phyloP scores from a whole-genome alignment of 2,113 vertebrate genomes.

The Austrofundulus limnaeus region DNA sequence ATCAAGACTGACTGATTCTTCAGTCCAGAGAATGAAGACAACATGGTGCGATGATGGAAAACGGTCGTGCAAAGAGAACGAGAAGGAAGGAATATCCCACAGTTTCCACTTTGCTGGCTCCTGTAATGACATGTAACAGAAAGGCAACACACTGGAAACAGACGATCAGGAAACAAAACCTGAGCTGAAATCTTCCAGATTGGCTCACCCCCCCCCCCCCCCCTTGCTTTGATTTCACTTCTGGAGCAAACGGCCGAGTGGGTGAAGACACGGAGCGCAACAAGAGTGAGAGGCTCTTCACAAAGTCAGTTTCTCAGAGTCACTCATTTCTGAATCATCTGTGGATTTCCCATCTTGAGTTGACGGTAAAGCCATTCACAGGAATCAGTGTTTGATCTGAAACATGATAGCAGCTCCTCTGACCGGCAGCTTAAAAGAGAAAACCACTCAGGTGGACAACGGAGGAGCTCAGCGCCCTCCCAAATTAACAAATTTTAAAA shows the following conservation, averaged over 20 bases:
- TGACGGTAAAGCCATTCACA: slow-evolving; percentile 62
- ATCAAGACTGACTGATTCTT: slow-evolving; percentile 53
- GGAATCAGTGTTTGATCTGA: slow-evolving; percentile 24
- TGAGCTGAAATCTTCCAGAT: slow-evolving; percentile 26
- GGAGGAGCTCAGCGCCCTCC: not conserved
- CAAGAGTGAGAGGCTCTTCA: slow-evolving; percentile 35
- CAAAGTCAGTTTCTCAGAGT: slow-evolving; percentile 54
- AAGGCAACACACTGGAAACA: slow-evolving; percentile 34
- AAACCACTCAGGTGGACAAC: slow-evolving; percentile 1
- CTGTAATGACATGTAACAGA: slow-evolving; percentile 43
- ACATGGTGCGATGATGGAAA: slow-evolving; percentile 67
- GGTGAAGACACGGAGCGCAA: slow-evolving; percentile 25
- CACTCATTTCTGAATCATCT: slow-evolving; percentile 64
- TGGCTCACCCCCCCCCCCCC: too few relatives aligned
- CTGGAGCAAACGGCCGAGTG: slow-evolving; percentile 11
- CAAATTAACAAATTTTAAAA: not conserved
- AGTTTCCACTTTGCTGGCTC: slow-evolving; percentile 69
- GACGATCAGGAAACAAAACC: slow-evolving; percentile 42
- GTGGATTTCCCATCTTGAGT: slow-evolving; percentile 62
- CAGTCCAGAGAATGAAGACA: slow-evolving; percentile 61
- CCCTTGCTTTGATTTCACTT: slow-evolving; percentile 25
- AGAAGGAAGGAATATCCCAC: slow-evolving; percentile 54
- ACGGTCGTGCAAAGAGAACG: slow-evolving; percentile 46
- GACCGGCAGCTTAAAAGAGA: slow-evolving; percentile 6
- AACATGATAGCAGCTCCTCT: not conserved